These are phyloP conservation scores for Euphysa ruthae DNA, from an alignment of 30 jellyfish, hydroid and myxozoan species.

Conservation along the genomic window DNA sequence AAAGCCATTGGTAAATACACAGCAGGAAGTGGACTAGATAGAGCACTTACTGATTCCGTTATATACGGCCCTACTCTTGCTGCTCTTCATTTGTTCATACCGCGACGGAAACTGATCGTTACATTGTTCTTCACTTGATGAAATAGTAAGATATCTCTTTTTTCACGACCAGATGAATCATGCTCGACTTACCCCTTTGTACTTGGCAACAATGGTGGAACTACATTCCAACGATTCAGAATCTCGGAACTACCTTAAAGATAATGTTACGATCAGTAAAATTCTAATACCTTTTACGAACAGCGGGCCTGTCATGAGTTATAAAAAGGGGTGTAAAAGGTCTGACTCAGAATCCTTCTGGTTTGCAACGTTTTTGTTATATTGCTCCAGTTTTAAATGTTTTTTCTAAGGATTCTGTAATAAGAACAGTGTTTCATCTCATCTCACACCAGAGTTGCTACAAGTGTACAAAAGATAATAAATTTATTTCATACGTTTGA, in stretches of 20 bases:
- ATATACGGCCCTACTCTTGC: neutral
- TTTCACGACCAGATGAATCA: neutral
- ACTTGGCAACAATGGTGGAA: slow-evolving; percentile 8
- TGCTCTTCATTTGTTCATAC: slow-evolving; percentile 9
- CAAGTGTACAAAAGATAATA: neutral
- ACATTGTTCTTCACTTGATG: slow-evolving; percentile 14
- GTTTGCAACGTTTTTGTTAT: slow-evolving; percentile 11
- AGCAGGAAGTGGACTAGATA: slow-evolving; percentile 32
- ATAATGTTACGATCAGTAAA: too few species aligned
- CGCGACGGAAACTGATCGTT: slow-evolving; percentile 8
- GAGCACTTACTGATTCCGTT: neutral
- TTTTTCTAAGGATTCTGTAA: slow-evolving; percentile 16
- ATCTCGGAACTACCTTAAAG: too few species aligned
- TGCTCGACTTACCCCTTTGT: slow-evolving; percentile 5
- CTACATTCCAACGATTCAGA: neutral
- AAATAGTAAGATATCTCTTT: slow-evolving; percentile 2
- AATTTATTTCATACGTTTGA: slow-evolving; percentile 1
- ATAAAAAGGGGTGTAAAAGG: slow-evolving; percentile 17
- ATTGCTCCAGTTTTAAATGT: slow-evolving; percentile 15
- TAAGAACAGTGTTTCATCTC: neutral
- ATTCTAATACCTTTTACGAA: slow-evolving; percentile 2
- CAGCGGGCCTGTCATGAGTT: slow-evolving; percentile 17
- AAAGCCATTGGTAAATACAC: slow-evolving; percentile 23
- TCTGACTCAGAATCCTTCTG: slow-evolving; percentile 11
- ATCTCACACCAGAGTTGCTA: neutral